Evolutionary conservation across 2,888 invertebrate species (phyloP), one percentile per base, ranked within the genome.

Genomic region (Drosophila rellima): DNA sequence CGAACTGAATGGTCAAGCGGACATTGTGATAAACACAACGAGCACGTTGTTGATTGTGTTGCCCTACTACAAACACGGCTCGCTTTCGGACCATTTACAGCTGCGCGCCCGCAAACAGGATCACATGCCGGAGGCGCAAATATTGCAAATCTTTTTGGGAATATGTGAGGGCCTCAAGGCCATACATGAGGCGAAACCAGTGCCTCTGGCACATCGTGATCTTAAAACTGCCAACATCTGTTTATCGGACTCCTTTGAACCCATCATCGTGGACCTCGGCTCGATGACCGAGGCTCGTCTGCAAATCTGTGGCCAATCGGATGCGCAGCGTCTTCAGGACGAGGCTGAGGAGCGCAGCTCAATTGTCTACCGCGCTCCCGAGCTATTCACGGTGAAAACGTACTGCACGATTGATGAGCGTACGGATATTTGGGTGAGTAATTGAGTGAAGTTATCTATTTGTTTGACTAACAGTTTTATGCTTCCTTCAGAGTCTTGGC

Each of bases 281-380:
- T 95, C 95, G 1, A 94, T 95, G 82, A 94, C 95, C 8, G 94
- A 94, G 47, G 95, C 95, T 0, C 93, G 94, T 69, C 93, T 95
- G 2, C 95, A 95, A 92, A 91, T 93, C 23, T 95, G 94, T 74
- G 95, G 95, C 0, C 94, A 94, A 47, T 94, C 94, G 40, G 95
- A 95, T 78, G 96, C 96, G 0, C 95, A 95, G 83, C 93, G 94
- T 29, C 91, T 96, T 44, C 95, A 97, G 92, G 98, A 98, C 90
- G 92, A 95, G 54, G 97, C 97, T 1, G 96, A 96, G 51, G 97
- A 97, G 92, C 94, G 96, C 68, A 97, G 96, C 91, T 96, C 97
- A 23, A 97, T 98, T 95, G 95, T 97, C 3, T 98, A 97, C 90
- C 93, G 97, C 80, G 96, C 97, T 1, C 98, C 98, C 0, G 98